Base-by-base conservation (phyloP, 2,113 vertebrate genomes). In the Pituophis catenifer region DNA sequence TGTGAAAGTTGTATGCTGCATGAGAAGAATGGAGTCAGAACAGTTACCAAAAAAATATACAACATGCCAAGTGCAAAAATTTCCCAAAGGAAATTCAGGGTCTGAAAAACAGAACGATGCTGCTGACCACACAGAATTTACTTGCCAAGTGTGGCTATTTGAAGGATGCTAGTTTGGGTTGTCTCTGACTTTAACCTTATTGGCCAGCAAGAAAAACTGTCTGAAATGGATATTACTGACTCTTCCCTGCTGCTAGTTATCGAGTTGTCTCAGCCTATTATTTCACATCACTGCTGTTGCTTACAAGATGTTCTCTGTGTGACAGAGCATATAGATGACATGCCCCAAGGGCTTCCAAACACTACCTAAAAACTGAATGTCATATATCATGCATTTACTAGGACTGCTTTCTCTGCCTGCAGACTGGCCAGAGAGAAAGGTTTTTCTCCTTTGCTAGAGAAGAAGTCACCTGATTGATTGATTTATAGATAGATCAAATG, bases 241-340 rank as follows among this genome's bases (percentile, higher is more conserved):
- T 92, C n/a, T 57, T 54, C 57, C 92, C 88, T 93, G 88, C 92
- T 93, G 88, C 13, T 89, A 53, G 93, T 91, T 91, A 13, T 89
- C 58, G 75, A 62, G 90, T 95, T 91, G 44, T 23, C 8, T 9
- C 23, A 44, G 9, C 0, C 19, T 26, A 89, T 7, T 91, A 94
- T 23, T 15, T 91, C 33, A 2, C 86, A 19, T 62, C 17, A 33
- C n/a, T 92, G 53, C 88, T 91, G 58, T 86, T 89, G 70, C 48
- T 52, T 89, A 89, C 33, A 94, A 5, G 1, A 94, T 65, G 0
- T 70, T 89, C 65, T 50, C 53, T 85, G 24, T 1, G 89, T 91
- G 19, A 70, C 50, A 53, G 90, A 96, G 59, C 33, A 75, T 94
- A 54, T 1, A 6, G 0, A 62, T 91, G 0, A 10, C 24, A 38